phyloP scores from a whole-genome alignment of 2,888 invertebrate genomes.

The Sarcophaga subvicina region DNA sequence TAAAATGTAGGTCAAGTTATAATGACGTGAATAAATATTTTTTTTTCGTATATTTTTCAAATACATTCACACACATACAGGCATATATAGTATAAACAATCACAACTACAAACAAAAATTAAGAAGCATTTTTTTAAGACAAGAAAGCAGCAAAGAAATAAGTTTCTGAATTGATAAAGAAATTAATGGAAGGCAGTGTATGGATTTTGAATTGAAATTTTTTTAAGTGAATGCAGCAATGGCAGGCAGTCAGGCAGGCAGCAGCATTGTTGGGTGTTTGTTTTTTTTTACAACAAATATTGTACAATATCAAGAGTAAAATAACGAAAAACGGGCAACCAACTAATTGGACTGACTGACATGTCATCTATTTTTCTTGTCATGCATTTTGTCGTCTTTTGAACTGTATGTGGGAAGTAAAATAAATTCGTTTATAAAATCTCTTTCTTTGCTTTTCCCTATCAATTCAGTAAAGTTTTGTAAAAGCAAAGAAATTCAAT shows the following conservation, averaged over 20 bases:
- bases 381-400: background rate
- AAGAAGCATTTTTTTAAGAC: background rate
- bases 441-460: background rate
- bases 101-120: slow-evolving; percentile 17
- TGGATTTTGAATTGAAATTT: no score
- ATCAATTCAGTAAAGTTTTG: background rate
- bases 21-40: slow-evolving; percentile 70
- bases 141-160: slow-evolving; percentile 11
- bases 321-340: background rate
- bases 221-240: no score
- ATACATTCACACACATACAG: slow-evolving; percentile 7
- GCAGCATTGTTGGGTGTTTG: no score
- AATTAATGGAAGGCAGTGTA: slow-evolving; percentile 9
- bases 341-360: background rate
- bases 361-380: background rate
- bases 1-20: slow-evolving; percentile 80
- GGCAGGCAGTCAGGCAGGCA: no score
- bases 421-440: background rate
- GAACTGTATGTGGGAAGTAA: slow-evolving; percentile 45
- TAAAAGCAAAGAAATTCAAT: background rate
- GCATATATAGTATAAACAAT: slow-evolving; percentile 7
- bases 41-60: background rate
- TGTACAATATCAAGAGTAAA: no score
- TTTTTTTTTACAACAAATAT: no score
- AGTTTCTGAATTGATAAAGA: slow-evolving; percentile 37